Evolutionary conservation across 2,888 invertebrate species (phyloP).

Genomic region (Hemistola chrysoprasaria): DNA sequence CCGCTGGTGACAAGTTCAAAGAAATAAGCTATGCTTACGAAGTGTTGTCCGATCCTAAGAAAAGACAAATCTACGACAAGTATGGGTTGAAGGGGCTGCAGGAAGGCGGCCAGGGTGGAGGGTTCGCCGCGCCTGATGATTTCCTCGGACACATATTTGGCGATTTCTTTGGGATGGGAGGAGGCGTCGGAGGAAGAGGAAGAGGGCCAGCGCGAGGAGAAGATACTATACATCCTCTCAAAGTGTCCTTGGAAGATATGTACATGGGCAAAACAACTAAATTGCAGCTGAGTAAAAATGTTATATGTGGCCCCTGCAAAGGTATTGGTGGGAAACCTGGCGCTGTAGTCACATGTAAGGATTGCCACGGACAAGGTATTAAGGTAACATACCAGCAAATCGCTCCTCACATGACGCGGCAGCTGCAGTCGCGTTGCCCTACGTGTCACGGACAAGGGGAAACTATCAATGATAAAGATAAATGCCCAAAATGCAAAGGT

Average conservation of each 20-base stretch:
- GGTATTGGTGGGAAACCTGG: constrained; percentile 90
- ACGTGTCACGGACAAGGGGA: constrained; percentile 87
- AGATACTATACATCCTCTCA: constrained; percentile 91
- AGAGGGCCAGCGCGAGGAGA: constrained; percentile 86
- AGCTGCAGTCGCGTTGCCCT: constrained; percentile 83
- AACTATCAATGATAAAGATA: constrained; percentile 90
- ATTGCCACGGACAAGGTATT: constrained; percentile 90
- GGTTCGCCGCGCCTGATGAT: constrained; percentile 83
- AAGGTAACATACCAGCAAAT: constrained; percentile 89
- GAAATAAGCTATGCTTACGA: constrained; percentile 98
- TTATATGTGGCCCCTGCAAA: constrained; percentile 89
- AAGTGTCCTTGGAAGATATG: constrained; percentile 94
- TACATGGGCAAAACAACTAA: constrained; percentile 94
- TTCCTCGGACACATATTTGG: constrained; percentile 85
- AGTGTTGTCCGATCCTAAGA: constrained; percentile 93
- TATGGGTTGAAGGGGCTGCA: constrained; percentile 94
- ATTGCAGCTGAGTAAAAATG: constrained; percentile 91
- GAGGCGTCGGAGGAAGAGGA: constrained; percentile 75
- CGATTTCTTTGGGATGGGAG: constrained; percentile 84
- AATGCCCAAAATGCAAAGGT: constrained; percentile 91
- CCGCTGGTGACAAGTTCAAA: constrained; percentile 96
- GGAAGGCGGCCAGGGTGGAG: constrained; percentile 85
- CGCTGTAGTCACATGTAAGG: constrained; percentile 84
- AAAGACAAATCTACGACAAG: constrained; percentile 92
- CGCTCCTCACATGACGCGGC: constrained; percentile 84